Evolutionary conservation across 2,888 invertebrate species (phyloP), one percentile per base, ranked within the genome.

Genomic region (Catocala fraxini): DNA sequence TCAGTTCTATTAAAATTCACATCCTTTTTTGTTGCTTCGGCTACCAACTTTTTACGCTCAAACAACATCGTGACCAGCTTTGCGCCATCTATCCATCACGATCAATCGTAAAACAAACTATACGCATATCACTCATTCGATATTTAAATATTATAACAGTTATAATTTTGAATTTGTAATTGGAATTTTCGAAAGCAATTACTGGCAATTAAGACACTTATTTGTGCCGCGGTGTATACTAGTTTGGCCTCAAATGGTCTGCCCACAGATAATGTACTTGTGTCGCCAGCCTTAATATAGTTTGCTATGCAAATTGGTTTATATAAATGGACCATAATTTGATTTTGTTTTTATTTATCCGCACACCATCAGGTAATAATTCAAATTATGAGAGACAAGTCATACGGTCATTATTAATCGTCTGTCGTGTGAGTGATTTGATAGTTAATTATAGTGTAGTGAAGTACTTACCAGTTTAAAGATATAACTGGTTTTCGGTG

Each of bases 281-380:
- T 77, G 77, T 76, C 77, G 74, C 75, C 73, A 73, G 63, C 69
- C 56, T 61, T 59, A 63, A 73, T 68, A 63, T 68, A 63, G 64
- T 78, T 84, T 77, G 78, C 82, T 75, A 84, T 84, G 86, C 81
- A 86, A 85, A 86, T 86, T 82, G 79, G 68, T 77, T 80, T 78
- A 78, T 75, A 78, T 81, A 81, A 82, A 78, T 73, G 77, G 75
- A 63, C 63, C 62, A 72, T 75, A 79, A 80, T 79, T 77, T 75
- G 72, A 79, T 77, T 78, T 78, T 67, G 73, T 75, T 78, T 75
- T 77, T 77, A 70, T 74, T 72, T 74, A 77, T 74, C 66, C 54
- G 68, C 62, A 74, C 71, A 72, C 77, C 69, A 67, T 70, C 74
- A 55, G 52, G 66, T 59, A 68, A 68, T 79, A 72, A 76, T 72